Base-by-base conservation (phyloP, 2,888 invertebrate genomes). In the Marasmarcha lunaedactyla region DNA sequence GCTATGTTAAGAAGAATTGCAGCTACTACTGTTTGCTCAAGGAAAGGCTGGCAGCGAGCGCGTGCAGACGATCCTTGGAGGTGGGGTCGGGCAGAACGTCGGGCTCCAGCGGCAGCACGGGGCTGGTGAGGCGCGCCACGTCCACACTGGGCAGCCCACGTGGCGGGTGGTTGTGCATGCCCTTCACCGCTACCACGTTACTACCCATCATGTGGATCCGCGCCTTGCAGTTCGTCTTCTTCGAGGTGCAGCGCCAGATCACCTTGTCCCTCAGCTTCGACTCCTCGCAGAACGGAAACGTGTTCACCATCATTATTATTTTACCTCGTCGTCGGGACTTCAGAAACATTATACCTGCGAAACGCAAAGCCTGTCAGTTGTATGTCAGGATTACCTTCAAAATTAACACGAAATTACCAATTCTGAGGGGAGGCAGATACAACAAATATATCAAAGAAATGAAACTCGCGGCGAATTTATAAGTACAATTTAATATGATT, bases 401-500 rank as follows among this genome's bases (percentile, higher is more conserved):
- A 7, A 20, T 20, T 7, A 5, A 20, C 20, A 20, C 20, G 7
- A 20, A 20, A 3, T 20, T 5, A 20, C 4, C 20, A 7, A 7
- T 20, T 5, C 20, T 7, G 20, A 20, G 20, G 20, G 20, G 7
- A 7, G 20, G n/a, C n/a, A n/a, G n/a, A n/a, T n/a, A n/a, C n/a
- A n/a, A n/a, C n/a, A n/a, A n/a, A n/a, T n/a, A n/a, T n/a, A n/a
- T n/a, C n/a, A n/a, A n/a, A 30, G 30, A 70, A 81, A 76, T 74
- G 47, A 83, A 78, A 83, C 78, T 15, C 71, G 52, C 78, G 74
- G 56, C 79, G 68, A 69, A 71, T 77, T n/a, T 66, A 74, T 79
- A 83, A 79, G 78, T 81, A 81, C 81, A 79, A 74, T 81, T 73
- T 83, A 79, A 73, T 79, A 72, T 71, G 66, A 72, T 73, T 76